Evolutionary conservation across 2,888 invertebrate genomes (phyloP), one percentile per base, ranked within the genome.

Genomic region (Hoplodrina ambigua): DNA sequence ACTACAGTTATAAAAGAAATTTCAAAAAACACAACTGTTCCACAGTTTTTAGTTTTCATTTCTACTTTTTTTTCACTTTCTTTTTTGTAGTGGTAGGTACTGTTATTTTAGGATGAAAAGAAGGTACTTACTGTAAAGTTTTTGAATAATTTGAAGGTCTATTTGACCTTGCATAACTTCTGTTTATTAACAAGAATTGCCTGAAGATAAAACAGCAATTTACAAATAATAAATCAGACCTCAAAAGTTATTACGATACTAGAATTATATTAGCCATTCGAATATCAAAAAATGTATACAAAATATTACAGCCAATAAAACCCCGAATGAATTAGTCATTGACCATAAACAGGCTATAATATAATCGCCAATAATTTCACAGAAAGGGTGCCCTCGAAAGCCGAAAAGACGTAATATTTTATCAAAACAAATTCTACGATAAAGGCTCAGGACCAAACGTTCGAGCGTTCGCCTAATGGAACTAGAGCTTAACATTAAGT

Each of bases 391-490:
- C 72, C 59, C 58, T 72, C 60, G 64, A 73, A 77, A 76, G 72
- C 80, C 65, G 65, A 77, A 70, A 81, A 80, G 78, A 69, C 69
- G 81, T 74, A 72, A 83, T 81, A 85, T 77, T 85, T 84, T 83
- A 85, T 83, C 75, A 78, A 83, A 84, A 84, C 80, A 83, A 84
- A 85, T 85, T 85, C 75, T 69, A 60, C 70, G 73, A 85, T 81
- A 81, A 79, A 83, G 85, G 75, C 75, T 77, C 69, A 85, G 50
- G 66, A 73, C 55, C 72, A 69, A 85, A 79, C 66, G 73, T 72
- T 83, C 81, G 72, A 69, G 63, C 62, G 79, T 57, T 85, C 75
- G 69, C 55, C 58, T 84, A 85, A 84, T 85, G 81, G 84, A 85
- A 84, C 79, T 59, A 76, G 66, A 75, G 78, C 74, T 84, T 79